Percentiles rank a stretch among this genome's conserved stretches.
Evolutionary conservation across 2,113 vertebrate genomes (phyloP).

Genomic region (Chaetorhynchus papuensis): DNA sequence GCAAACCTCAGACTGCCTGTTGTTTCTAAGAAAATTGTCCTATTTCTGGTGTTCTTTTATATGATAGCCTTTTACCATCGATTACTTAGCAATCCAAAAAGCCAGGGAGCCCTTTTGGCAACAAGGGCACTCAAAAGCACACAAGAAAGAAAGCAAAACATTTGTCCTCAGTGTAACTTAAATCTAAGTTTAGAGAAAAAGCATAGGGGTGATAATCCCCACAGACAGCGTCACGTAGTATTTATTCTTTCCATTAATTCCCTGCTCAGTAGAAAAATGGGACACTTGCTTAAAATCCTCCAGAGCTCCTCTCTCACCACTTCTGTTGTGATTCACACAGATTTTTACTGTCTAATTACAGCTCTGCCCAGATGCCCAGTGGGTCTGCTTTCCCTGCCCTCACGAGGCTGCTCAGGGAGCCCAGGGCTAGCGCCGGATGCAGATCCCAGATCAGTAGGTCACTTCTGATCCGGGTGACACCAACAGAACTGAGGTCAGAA

Average conservation of each 20-base stretch:
- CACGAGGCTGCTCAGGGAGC: neutral
- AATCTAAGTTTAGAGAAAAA: neutral
- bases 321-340: neutral
- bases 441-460: neutral
- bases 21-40: neutral
- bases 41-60: neutral
- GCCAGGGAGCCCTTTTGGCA: neutral
- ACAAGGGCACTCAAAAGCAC: neutral
- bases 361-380: neutral
- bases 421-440: accelerated
- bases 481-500: neutral
- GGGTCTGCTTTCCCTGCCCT: neutral
- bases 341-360: neutral
- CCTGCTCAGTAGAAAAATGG: neutral
- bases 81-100: neutral
- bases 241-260: neutral
- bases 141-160: neutral
- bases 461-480: neutral
- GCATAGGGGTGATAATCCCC: neutral
- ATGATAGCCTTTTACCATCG: neutral
- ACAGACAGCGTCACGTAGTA: neutral
- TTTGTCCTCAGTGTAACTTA: neutral
- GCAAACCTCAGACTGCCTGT: neutral
- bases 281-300: neutral
- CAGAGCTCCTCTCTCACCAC: neutral